phyloP scores from a whole-genome alignment of 2,888 invertebrate species.

The Pardosa pseudoannulata region DNA sequence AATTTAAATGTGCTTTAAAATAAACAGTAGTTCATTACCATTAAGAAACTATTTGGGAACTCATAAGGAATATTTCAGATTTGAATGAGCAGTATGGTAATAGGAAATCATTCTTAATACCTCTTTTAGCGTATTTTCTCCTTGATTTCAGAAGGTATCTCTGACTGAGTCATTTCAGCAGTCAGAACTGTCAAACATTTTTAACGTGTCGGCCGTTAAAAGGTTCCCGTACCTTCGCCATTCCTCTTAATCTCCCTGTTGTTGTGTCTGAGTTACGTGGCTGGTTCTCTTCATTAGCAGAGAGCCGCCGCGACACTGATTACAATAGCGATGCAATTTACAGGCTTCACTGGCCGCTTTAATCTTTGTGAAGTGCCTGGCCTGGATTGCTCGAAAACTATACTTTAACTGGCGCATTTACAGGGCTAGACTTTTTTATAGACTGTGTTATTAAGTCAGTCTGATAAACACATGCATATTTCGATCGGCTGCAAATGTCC shows the following conservation, averaged over 20 bases:
- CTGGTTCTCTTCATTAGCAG: slow-evolving; percentile 55
- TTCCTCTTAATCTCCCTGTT: slow-evolving; percentile 45
- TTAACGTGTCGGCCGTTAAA: neutral
- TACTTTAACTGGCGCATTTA: slow-evolving; percentile 59
- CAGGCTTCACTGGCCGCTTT: slow-evolving; percentile 55
- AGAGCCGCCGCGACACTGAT: slow-evolving; percentile 63
- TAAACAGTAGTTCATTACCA: no score
- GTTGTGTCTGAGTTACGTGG: slow-evolving; percentile 37
- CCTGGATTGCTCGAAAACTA: slow-evolving; percentile 59
- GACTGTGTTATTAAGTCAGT: slow-evolving; percentile 46
- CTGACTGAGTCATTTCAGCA: neutral
- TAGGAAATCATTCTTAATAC: no score
- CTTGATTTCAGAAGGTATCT: neutral
- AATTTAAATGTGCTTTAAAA: no score
- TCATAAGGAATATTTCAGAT: no score
- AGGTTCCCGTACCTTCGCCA: slow-evolving; percentile 50
- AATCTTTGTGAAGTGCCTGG: slow-evolving; percentile 62
- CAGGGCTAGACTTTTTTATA: slow-evolving; percentile 61
- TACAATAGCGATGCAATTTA: slow-evolving; percentile 72
- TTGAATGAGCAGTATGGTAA: no score
- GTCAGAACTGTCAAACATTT: neutral
- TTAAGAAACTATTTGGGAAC: no score
- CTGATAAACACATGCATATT: slow-evolving; percentile 30
- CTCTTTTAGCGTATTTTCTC: no score
- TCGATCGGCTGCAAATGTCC: neutral